Evolutionary conservation across 2,113 vertebrate genomes (phyloP).

Genomic region (Pachyramphus minor): DNA sequence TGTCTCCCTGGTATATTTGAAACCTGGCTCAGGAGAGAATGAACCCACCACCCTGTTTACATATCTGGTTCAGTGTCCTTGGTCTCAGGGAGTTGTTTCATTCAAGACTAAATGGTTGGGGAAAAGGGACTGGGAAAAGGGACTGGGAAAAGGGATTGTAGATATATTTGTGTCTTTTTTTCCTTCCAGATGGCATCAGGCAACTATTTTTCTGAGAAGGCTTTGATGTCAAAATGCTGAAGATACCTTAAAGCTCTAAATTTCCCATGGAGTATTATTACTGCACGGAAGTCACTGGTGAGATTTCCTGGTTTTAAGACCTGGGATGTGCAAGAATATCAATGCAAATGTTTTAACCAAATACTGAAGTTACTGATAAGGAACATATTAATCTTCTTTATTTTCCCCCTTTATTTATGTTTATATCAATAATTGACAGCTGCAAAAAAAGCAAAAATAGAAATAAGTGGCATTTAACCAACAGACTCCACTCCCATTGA

Average conservation of each 20-base stretch:
- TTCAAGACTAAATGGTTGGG: background rate
- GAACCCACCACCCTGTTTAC: background rate
- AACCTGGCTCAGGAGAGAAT: background rate
- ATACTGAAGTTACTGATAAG: background rate
- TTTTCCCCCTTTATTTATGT: background rate
- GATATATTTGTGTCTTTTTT: background rate
- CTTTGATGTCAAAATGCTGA: background rate
- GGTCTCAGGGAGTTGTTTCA: background rate
- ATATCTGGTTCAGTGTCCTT: background rate
- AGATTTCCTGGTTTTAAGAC: background rate
- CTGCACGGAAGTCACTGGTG: background rate
- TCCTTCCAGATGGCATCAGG: background rate
- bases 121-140: background rate
- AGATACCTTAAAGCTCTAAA: background rate
- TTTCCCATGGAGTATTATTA: background rate
- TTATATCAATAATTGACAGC: background rate
- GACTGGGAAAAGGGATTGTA: background rate
- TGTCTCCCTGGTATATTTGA: background rate
- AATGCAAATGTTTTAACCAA: background rate
- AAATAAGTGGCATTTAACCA: background rate
- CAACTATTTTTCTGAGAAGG: background rate
- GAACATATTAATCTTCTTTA: fast-evolving
- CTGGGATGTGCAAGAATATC: background rate
- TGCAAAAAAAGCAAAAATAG: background rate
- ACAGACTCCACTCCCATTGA: background rate